Conservation (phyloP, 1,140 invertebrate species). For the Rhopalosiphum padi region DNA sequence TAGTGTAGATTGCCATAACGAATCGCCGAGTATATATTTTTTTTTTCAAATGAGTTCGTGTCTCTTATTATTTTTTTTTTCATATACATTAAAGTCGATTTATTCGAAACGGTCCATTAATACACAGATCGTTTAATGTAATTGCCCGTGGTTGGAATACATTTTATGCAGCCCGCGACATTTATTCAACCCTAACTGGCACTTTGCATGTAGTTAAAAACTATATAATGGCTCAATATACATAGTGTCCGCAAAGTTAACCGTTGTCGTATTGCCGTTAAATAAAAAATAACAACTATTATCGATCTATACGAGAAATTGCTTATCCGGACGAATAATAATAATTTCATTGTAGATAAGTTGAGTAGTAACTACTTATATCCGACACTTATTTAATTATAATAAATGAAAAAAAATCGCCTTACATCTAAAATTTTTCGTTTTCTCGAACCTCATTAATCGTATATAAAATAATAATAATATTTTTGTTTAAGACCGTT, state of each 20-base stretch:
- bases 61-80: slow-evolving; percentile 1
- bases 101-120: slow-evolving; percentile 2
- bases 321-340: neutral
- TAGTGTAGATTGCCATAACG: neutral
- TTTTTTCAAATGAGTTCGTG: neutral
- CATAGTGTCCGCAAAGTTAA: neutral
- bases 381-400: neutral
- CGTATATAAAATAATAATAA: neutral
- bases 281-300: neutral
- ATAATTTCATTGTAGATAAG: neutral
- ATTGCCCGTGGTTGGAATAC: neutral
- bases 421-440: neutral
- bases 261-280: neutral
- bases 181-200: neutral
- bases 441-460: neutral
- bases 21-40: neutral
- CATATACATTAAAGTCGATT: neutral
- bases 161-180: neutral
- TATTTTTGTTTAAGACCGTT: neutral
- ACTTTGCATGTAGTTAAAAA: slow-evolving; percentile 19
- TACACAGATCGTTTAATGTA: slow-evolving; percentile 2
- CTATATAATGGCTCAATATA: slow-evolving; percentile 1
- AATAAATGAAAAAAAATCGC: neutral
- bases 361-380: neutral
- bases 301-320: neutral